These are phyloP conservation scores for Drosophila tristis DNA, from an alignment of 1,140 invertebrate species.

Conservation along the genomic window DNA sequence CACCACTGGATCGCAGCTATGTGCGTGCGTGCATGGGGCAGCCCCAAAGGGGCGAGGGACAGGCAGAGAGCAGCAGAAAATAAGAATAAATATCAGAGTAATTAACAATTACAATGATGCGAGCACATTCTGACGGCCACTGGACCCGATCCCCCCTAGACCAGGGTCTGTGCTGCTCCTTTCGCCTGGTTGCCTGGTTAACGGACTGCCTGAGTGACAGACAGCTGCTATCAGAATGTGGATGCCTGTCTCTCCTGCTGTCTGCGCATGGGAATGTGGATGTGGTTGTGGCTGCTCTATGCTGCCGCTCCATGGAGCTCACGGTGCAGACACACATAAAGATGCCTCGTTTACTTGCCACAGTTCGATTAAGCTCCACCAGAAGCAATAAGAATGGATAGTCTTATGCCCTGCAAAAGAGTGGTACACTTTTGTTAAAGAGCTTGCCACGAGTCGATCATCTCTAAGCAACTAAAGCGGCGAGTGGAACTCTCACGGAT, in stretches of 20 bases:
- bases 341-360: constrained; percentile 6
- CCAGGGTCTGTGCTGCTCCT: constrained; percentile 29
- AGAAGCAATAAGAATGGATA: constrained; percentile 21
- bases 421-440: too few relatives aligned
- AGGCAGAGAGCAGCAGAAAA: neutral
- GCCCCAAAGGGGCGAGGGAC: neutral
- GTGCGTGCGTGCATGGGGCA: constrained; percentile 50
- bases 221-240: constrained; percentile 65
- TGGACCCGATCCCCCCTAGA: neutral
- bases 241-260: constrained; percentile 29
- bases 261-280: constrained; percentile 1
- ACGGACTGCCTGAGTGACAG: constrained; percentile 73
- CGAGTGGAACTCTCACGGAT: too few relatives aligned
- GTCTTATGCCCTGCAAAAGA: too few relatives aligned
- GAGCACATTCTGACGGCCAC: constrained; percentile 38
- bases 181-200: constrained; percentile 63
- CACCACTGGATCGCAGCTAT: too few relatives aligned
- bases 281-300: constrained; percentile 31
- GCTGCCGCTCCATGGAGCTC: constrained; percentile 1
- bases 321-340: constrained; percentile 37
- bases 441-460: too few relatives aligned
- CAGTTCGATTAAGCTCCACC: constrained; percentile 2
- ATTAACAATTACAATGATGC: constrained; percentile 81
- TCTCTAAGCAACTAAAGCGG: too few relatives aligned
- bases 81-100: constrained; percentile 62